Evolutionary conservation across 2,888 invertebrate genomes (phyloP).

Genomic region (Cheilosia urbana): DNA sequence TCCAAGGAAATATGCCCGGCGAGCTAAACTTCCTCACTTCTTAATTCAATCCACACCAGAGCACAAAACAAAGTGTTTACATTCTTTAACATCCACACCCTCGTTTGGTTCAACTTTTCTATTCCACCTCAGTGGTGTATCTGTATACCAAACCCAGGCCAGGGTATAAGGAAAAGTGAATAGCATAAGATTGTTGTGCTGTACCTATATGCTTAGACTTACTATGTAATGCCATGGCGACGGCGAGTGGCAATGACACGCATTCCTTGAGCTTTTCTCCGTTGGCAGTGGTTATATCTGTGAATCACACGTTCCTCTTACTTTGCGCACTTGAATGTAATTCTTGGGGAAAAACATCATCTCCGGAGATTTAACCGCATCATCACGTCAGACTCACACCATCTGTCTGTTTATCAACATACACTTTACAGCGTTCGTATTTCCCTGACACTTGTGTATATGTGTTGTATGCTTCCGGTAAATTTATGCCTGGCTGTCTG

Average conservation of each 20-base stretch:
- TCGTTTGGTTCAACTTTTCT: neutral
- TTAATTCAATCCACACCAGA: slow-evolving; percentile 46
- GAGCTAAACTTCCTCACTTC: slow-evolving; percentile 14
- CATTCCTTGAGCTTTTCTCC: slow-evolving; percentile 51
- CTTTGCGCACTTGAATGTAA: slow-evolving; percentile 61
- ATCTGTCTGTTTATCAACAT: slow-evolving; percentile 66
- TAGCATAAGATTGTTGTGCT: neutral
- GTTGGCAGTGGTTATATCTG: slow-evolving; percentile 54
- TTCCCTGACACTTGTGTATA: slow-evolving; percentile 52
- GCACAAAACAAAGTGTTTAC: slow-evolving; percentile 57
- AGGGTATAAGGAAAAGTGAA: slow-evolving; percentile 2
- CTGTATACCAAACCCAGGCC: too few species aligned
- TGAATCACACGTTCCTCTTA: slow-evolving; percentile 53
- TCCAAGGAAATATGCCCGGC: neutral
- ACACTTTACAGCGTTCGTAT: slow-evolving; percentile 47
- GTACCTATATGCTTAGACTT: too few species aligned
- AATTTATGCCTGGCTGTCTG: slow-evolving; percentile 61
- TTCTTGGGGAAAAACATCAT: slow-evolving; percentile 57
- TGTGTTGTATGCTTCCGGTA: slow-evolving; percentile 46
- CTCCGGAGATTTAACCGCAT: slow-evolving; percentile 27
- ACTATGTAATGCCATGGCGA: slow-evolving; percentile 37
- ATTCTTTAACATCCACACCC: slow-evolving; percentile 31
- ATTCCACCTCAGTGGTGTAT: neutral
- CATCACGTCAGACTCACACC: slow-evolving; percentile 12
- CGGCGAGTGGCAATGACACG: slow-evolving; percentile 56